Percentiles rank a stretch among this genome's conserved stretches.
These are phyloP conservation scores for Metallyticus violacea DNA, from an alignment of 2,888 invertebrate species.

Conservation along the genomic window DNA sequence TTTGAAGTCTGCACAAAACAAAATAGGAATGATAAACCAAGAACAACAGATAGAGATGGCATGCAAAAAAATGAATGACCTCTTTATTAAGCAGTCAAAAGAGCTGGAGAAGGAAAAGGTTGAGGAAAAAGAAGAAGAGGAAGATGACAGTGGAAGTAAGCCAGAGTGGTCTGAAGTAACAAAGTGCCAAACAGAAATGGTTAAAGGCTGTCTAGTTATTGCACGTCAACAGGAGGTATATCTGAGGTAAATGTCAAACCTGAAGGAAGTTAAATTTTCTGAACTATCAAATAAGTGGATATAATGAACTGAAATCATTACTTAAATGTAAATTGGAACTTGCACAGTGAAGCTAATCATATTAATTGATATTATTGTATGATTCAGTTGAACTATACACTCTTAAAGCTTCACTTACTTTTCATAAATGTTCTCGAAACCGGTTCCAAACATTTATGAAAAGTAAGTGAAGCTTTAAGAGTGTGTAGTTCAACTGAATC, in stretches of 20 bases:
- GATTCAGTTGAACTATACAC: no score
- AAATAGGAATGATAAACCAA: neutral
- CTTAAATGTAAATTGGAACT: neutral
- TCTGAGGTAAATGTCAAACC: conserved; percentile 47
- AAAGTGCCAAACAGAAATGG: conserved; percentile 34
- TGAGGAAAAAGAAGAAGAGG: conserved; percentile 33
- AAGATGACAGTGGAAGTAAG: conserved; percentile 40
- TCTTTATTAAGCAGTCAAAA: no score
- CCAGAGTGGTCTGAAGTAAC: conserved; percentile 40
- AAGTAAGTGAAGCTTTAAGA: no score
- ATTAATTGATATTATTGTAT: no score
- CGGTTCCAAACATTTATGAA: no score
- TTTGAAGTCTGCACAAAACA: neutral
- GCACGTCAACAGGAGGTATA: conserved; percentile 63
- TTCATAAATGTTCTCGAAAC: no score
- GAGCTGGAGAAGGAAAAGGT: neutral
- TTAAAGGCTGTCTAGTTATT: conserved; percentile 53
- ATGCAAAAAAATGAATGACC: conserved; percentile 42
- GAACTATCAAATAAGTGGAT: neutral
- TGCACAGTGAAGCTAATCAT: no score
- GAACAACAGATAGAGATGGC: conserved; percentile 32
- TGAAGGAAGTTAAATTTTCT: neutral
- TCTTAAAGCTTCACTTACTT: no score
- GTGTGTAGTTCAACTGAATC: no score
- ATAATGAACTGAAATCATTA: no score